Conservation (phyloP, 2,113 vertebrate species). For the Bos indicus region DNA sequence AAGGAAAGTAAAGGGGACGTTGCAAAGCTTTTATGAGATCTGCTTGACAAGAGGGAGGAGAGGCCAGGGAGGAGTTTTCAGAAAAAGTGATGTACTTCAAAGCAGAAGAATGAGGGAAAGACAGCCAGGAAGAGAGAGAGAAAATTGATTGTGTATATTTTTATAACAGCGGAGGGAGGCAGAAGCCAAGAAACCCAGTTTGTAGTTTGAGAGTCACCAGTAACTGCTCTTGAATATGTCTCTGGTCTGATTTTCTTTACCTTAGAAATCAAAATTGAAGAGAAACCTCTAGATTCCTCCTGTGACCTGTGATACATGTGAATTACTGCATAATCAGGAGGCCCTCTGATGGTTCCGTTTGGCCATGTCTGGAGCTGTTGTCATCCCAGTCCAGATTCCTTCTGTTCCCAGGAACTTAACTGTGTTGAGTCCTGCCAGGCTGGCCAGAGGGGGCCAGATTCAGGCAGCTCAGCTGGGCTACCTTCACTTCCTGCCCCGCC, state of each 20-base stretch:
- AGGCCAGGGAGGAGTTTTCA: not conserved
- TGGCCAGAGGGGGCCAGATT: not conserved
- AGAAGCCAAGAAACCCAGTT: not conserved
- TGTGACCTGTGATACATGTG: not conserved
- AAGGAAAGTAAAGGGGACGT: not conserved
- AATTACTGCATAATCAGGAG: not conserved
- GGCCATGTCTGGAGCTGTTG: not conserved
- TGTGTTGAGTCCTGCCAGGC: not conserved
- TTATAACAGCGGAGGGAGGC: not conserved
- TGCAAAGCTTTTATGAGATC: not conserved
- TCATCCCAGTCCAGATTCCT: not conserved
- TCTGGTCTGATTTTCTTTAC: not conserved
- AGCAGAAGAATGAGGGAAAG: not conserved
- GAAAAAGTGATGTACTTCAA: not conserved
- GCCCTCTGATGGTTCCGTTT: not conserved
- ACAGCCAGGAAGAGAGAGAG: not conserved
- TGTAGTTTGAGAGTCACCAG: not conserved
- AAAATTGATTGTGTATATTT: not conserved
- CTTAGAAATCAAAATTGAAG: not conserved
- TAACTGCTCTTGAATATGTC: not conserved
- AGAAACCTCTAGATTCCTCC: not conserved
- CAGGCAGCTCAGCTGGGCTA: not conserved
- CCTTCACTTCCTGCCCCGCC: not conserved
- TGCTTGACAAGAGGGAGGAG: not conserved
- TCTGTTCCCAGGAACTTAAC: not conserved